A percentile compares a stretch with the other conserved stretches of the same genome.
Evolutionary conservation across 64 coral and sea anemone species (phyloP).

Genomic region (Dendrophyllia cribrosa): DNA sequence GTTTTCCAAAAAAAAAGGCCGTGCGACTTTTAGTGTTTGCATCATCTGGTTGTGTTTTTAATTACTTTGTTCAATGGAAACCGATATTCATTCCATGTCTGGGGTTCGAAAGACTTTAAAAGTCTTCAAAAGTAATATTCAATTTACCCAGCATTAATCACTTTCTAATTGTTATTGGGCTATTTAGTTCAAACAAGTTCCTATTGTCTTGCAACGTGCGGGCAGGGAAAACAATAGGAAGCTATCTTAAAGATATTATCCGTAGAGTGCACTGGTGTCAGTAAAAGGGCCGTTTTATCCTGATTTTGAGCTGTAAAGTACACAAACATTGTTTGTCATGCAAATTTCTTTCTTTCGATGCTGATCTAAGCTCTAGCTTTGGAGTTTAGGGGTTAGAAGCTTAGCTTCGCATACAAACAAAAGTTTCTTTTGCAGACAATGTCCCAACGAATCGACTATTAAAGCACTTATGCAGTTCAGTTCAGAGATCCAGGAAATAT

Average conservation of each 20-base stretch:
- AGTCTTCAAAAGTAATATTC: slow-evolving; percentile 92
- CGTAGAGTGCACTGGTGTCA: slow-evolving; percentile 81
- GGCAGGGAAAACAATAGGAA: slow-evolving; percentile 76
- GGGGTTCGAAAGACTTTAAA: slow-evolving; percentile 77
- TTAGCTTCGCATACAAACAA: not conserved
- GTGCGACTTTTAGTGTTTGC: slow-evolving; percentile 81
- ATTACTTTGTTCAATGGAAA: slow-evolving; percentile 81
- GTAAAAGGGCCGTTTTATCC: slow-evolving; percentile 93
- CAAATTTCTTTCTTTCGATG: slow-evolving; percentile 38
- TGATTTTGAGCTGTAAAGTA: slow-evolving; percentile 31
- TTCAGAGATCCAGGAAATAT: not conserved
- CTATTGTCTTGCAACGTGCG: slow-evolving; percentile 92
- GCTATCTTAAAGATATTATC: slow-evolving; percentile 87
- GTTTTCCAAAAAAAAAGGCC: slow-evolving; percentile 43
- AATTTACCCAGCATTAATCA: slow-evolving; percentile 92
- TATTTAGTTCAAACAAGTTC: slow-evolving; percentile 89
- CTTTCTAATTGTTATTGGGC: slow-evolving; percentile 87
- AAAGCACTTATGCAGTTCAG: not conserved
- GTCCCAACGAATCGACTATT: not conserved
- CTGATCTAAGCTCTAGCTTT: not conserved
- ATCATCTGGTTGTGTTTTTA: slow-evolving; percentile 80
- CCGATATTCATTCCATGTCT: slow-evolving; percentile 78
- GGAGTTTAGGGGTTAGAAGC: not conserved
- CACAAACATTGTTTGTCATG: slow-evolving; percentile 48
- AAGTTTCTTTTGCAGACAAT: not conserved